Conservation (phyloP, 2,113 vertebrate genomes). For the Misgurnus anguillicaudatus region DNA sequence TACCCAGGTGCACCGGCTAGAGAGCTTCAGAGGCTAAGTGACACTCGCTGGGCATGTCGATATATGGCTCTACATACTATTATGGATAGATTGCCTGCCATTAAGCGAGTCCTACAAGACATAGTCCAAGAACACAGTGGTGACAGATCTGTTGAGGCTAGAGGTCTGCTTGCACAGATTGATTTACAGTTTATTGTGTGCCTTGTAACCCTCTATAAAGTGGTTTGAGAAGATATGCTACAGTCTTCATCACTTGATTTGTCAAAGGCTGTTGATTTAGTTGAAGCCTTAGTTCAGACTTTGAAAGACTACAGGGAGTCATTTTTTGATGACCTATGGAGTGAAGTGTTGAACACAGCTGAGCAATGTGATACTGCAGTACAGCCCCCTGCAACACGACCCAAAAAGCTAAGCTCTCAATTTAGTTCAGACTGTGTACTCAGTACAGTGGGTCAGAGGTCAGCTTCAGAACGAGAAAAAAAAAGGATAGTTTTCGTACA, state of each 20-base stretch:
- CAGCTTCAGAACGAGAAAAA: constrained; percentile 8
- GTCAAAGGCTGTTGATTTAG: constrained; percentile 40
- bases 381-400: not conserved
- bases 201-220: too few relatives aligned
- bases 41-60: constrained; percentile 36
- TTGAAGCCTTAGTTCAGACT: constrained; percentile 35
- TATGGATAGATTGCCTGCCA: constrained; percentile 45
- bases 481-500: constrained; percentile 11
- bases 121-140: not conserved
- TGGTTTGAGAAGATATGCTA: constrained; percentile 13
- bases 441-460: too few relatives aligned
- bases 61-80: constrained; percentile 22
- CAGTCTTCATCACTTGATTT: constrained; percentile 32
- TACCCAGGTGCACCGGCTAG: constrained; percentile 26
- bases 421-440: not conserved
- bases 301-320: constrained; percentile 28
- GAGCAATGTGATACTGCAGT: constrained; percentile 22
- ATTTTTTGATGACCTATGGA: constrained; percentile 40
- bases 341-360: constrained; percentile 25
- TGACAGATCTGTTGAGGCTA: constrained; percentile 20
- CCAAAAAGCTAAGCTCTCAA: constrained; percentile 7
- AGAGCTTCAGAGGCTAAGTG: constrained; percentile 37
- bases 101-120: too few relatives aligned
- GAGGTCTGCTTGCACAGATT: too few relatives aligned
- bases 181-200: too few relatives aligned